Conservation (phyloP, 1,140 invertebrate genomes). For the Leucophenga varia region DNA sequence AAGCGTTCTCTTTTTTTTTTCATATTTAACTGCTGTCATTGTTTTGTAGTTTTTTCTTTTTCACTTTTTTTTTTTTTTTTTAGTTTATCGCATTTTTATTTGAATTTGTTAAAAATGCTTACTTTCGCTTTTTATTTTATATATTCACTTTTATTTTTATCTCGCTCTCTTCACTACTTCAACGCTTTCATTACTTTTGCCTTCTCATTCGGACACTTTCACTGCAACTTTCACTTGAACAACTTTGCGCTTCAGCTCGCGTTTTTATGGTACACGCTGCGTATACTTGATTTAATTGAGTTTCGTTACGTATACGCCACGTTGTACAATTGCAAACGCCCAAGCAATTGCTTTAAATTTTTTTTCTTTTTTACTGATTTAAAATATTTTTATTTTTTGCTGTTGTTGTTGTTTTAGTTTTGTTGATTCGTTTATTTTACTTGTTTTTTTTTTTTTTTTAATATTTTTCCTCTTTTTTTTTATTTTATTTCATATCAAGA, state of each 20-base stretch:
- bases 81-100: slow-evolving; percentile 1
- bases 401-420: no score
- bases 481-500: no score
- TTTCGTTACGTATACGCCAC: background rate
- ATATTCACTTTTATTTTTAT: slow-evolving; percentile 6
- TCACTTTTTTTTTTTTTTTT: background rate
- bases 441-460: no score
- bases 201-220: no score
- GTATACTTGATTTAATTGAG: no score
- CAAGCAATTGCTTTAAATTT: no score
- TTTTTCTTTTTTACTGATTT: no score
- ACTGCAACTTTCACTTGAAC: background rate
- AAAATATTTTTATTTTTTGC: no score
- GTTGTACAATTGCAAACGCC: no score
- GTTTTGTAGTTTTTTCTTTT: background rate
- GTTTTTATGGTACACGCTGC: slow-evolving; percentile 5
- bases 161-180: background rate
- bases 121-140: slow-evolving; percentile 4
- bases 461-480: no score
- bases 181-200: background rate
- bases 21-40: slow-evolving; percentile 3
- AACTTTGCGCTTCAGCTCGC: slow-evolving; percentile 19
- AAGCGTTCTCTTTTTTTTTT: slow-evolving; percentile 7
- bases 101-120: no score
- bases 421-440: no score